Evolutionary conservation across 30 jellyfish, hydroid and myxozoan genomes (phyloP).

Genomic region (Hydra vulgaris): DNA sequence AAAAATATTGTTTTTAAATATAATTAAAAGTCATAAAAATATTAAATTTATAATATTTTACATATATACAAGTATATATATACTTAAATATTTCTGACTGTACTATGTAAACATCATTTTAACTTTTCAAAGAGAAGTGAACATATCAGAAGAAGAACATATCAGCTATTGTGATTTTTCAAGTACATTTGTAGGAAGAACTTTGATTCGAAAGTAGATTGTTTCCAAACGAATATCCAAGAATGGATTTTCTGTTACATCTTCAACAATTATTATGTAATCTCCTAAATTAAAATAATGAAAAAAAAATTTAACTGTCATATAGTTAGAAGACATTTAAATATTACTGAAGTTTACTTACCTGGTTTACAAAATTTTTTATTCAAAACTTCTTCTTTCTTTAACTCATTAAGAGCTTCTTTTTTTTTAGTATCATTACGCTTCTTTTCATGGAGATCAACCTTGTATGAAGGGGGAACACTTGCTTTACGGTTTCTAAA

Average conservation of each 20-base stretch:
- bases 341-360: constrained; percentile 1
- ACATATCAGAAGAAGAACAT: no score
- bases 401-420: constrained; percentile 28
- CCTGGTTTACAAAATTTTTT: constrained; percentile 73
- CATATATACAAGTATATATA: no score
- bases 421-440: constrained; percentile 4
- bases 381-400: constrained; percentile 29
- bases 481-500: constrained; percentile 12
- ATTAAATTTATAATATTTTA: no score
- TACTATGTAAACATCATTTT: no score
- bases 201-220: constrained; percentile 51
- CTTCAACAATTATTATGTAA: constrained; percentile 75
- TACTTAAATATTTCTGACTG: no score
- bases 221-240: constrained; percentile 49
- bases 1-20: no score
- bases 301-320: background rate
- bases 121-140: no score
- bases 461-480: constrained; percentile 11
- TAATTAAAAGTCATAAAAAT: no score
- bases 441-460: constrained; percentile 20
- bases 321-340: no score
- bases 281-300: constrained; percentile 45
- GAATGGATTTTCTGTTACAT: constrained; percentile 66
- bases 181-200: constrained; percentile 6
- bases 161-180: no score